Evolutionary conservation across 2,797 vertebrate genomes (phyloP).

Genomic region (Meriones psammophilus): DNA sequence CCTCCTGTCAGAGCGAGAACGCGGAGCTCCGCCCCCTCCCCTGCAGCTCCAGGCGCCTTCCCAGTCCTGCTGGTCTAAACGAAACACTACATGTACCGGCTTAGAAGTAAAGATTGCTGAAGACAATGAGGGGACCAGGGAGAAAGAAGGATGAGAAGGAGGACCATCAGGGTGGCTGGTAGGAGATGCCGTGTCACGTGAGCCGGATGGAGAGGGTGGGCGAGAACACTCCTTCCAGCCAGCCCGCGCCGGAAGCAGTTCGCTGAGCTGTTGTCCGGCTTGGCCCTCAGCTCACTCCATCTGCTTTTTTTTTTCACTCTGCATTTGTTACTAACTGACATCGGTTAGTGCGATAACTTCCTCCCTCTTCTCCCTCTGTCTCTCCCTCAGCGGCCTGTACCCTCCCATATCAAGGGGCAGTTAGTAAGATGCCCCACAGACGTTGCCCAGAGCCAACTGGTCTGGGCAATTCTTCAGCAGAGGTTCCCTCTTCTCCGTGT

Average conservation of each 20-base stretch:
- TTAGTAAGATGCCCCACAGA: neutral
- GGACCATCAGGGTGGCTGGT: neutral
- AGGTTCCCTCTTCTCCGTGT: neutral
- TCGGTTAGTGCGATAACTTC: neutral
- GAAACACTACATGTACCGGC: neutral
- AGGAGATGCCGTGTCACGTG: neutral
- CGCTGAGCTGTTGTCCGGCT: neutral
- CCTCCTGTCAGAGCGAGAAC: neutral
- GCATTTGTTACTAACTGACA: neutral
- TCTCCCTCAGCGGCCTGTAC: neutral
- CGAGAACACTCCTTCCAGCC: neutral
- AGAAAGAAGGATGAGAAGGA: neutral
- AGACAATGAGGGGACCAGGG: neutral
- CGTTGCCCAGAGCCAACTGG: neutral
- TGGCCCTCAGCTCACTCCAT: neutral
- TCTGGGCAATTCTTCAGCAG: neutral
- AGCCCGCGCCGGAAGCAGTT: neutral
- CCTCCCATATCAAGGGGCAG: too few relatives aligned
- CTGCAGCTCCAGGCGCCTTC: neutral
- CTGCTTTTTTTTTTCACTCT: neutral
- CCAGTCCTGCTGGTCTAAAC: neutral
- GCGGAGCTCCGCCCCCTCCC: neutral
- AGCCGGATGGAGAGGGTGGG: neutral
- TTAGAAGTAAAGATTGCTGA: conserved; percentile 8
- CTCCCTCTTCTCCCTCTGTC: neutral